Evolutionary conservation across 2,888 invertebrate genomes (phyloP).

Genomic region (Phyllotreta striolata): DNA sequence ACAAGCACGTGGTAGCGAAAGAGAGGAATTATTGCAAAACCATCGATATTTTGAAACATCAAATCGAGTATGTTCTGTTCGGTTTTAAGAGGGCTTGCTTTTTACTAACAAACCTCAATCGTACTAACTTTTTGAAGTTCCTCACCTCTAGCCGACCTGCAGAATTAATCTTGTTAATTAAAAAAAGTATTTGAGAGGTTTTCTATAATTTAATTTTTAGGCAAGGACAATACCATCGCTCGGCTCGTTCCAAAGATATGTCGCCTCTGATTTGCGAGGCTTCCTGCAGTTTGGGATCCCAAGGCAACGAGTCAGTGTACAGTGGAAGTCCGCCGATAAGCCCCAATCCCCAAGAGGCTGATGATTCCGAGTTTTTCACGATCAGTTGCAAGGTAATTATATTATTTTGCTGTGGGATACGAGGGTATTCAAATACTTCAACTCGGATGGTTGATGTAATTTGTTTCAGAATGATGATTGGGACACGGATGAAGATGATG

Average conservation of each 20-base stretch:
- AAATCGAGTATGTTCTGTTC: slow-evolving; percentile 48
- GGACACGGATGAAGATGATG: slow-evolving; percentile 38
- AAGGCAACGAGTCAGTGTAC: slow-evolving; percentile 46
- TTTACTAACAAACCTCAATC: neutral
- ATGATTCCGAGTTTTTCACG: slow-evolving; percentile 50
- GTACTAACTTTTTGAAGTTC: neutral
- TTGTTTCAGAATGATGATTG: slow-evolving; percentile 46
- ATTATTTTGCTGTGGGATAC: no score
- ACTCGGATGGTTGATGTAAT: neutral
- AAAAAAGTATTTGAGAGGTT: no score
- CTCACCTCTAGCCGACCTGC: no score
- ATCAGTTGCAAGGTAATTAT: slow-evolving; percentile 50
- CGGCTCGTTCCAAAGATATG: neutral
- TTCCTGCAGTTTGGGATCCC: slow-evolving; percentile 51
- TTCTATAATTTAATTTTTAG: slow-evolving; percentile 1
- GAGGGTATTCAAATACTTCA: no score
- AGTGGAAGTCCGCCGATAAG: slow-evolving; percentile 48
- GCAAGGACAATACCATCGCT: neutral
- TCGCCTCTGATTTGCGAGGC: slow-evolving; percentile 42
- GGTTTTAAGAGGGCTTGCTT: neutral
- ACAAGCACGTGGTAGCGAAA: slow-evolving; percentile 47
- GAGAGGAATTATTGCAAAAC: slow-evolving; percentile 49
- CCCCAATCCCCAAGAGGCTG: slow-evolving; percentile 35
- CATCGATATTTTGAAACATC: slow-evolving; percentile 50
- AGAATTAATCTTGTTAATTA: neutral